A percentile compares a stretch with the other conserved stretches of the same genome.
Conservation (phyloP, 23 tunicate genomes). For the Trididemnum clinides region DNA sequence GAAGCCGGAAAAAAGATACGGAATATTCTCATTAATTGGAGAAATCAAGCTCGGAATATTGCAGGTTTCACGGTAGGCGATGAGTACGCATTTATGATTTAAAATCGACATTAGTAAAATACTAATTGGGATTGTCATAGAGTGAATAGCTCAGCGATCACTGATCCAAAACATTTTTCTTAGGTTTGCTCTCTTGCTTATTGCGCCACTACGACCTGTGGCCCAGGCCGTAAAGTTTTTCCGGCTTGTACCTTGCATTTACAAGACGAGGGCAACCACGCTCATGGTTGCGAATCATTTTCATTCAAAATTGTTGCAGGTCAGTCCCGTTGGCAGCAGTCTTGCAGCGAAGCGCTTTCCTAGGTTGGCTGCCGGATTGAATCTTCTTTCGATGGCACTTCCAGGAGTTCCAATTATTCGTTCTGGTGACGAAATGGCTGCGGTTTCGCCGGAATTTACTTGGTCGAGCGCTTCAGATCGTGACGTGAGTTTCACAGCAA, state of each 20-base stretch:
- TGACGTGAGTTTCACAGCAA: not conserved
- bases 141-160: too few species aligned
- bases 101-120: too few species aligned
- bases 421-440: slow-evolving; percentile 54
- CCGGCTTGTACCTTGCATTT: too few species aligned
- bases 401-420: slow-evolving; percentile 56
- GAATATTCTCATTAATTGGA: slow-evolving; percentile 12
- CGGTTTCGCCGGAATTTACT: slow-evolving; percentile 4
- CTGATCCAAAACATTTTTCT: not conserved
- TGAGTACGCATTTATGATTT: too few species aligned
- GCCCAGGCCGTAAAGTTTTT: too few species aligned
- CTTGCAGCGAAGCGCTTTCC: slow-evolving; percentile 27
- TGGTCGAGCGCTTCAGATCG: not conserved
- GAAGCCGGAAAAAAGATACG: slow-evolving; percentile 27
- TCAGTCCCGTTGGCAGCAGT: slow-evolving; percentile 4
- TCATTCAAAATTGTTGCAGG: too few species aligned
- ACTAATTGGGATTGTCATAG: too few species aligned
- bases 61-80: slow-evolving; percentile 34
- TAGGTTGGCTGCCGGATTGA: not conserved
- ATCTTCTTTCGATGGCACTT: slow-evolving; percentile 35
- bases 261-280: too few species aligned
- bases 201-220: too few species aligned
- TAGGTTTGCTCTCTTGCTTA: not conserved
- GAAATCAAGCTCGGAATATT: slow-evolving; percentile 14
- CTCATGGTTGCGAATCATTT: too few species aligned